phyloP scores from a whole-genome alignment of 2,888 invertebrate species.

The Acronicta alni region DNA sequence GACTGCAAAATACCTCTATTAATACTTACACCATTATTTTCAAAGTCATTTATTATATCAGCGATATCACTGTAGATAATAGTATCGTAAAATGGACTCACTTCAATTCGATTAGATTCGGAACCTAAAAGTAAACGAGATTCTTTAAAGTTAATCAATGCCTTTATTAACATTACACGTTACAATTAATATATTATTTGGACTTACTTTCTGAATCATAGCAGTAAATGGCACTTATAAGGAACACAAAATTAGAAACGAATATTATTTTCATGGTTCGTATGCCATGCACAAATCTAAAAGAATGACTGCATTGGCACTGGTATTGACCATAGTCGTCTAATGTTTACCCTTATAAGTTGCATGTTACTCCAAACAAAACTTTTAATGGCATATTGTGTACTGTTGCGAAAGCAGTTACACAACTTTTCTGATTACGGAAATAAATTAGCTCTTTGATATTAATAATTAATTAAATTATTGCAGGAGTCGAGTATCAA shows the following conservation, averaged over 20 bases:
- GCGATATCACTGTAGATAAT: slow-evolving; percentile 82
- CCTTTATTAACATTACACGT: slow-evolving; percentile 13
- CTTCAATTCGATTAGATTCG: slow-evolving; percentile 73
- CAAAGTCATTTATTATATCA: slow-evolving; percentile 80
- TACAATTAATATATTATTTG: slow-evolving; percentile 3
- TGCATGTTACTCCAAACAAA: slow-evolving; percentile 65
- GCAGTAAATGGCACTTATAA: slow-evolving; percentile 61
- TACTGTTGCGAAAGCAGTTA: slow-evolving; percentile 56
- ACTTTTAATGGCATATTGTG: slow-evolving; percentile 63
- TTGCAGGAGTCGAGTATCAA: slow-evolving; percentile 83
- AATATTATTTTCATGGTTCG: slow-evolving; percentile 59
- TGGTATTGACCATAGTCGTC: slow-evolving; percentile 22
- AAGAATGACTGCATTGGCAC: slow-evolving; percentile 40
- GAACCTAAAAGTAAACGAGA: slow-evolving; percentile 62
- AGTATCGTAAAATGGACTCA: slow-evolving; percentile 77
- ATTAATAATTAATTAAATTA: slow-evolving; percentile 36
- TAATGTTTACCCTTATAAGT: slow-evolving; percentile 56
- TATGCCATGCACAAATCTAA: slow-evolving; percentile 51
- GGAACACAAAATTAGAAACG: slow-evolving; percentile 53
- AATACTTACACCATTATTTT: slow-evolving; percentile 74
- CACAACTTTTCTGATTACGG: slow-evolving; percentile 52
- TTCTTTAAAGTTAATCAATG: slow-evolving; percentile 32
- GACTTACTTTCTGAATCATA: slow-evolving; percentile 76
- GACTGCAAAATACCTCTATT: slow-evolving; percentile 10
- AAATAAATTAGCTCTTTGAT: slow-evolving; percentile 29